Evolutionary conservation across 2,797 vertebrate species (phyloP).

Genomic region (Cetoscarus ocellatus): DNA sequence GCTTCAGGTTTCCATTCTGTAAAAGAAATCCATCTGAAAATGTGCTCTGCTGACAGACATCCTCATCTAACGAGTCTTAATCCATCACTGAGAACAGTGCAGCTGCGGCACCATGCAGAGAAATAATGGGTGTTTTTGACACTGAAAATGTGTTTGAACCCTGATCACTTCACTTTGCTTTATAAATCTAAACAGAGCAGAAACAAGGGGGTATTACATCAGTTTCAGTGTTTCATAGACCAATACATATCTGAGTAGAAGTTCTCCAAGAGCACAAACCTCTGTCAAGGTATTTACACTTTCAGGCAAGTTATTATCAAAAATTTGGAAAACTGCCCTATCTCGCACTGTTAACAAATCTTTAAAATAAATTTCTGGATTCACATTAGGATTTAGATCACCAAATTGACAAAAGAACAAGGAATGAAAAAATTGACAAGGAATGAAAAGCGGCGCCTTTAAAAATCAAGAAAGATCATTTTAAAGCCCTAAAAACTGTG

Average conservation of each 20-base stretch:
- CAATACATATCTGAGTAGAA: constrained; percentile 26
- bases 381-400: too few species aligned
- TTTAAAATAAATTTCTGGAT: too few species aligned
- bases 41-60: constrained; percentile 64
- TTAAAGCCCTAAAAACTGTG: too few species aligned
- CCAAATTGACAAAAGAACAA: too few species aligned
- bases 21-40: constrained; percentile 38
- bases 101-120: constrained; percentile 29
- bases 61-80: constrained; percentile 63
- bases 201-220: constrained; percentile 23
- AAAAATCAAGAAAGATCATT: too few species aligned
- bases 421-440: too few species aligned
- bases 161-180: constrained; percentile 28
- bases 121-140: constrained; percentile 49
- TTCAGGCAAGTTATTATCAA: too few species aligned
- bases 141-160: constrained; percentile 62
- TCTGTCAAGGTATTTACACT: too few species aligned
- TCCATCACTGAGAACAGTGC: constrained; percentile 59
- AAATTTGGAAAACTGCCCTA: too few species aligned
- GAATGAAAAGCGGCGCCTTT: too few species aligned
- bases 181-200: constrained; percentile 33
- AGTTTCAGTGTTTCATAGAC: constrained; percentile 21
- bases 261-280: too few species aligned
- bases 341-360: too few species aligned
- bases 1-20: constrained; percentile 50